A percentile compares a stretch with the other conserved stretches of the same genome.
These are phyloP conservation scores for Xiphophorus hellerii DNA, from an alignment of 2,113 vertebrate species.

Conservation along the genomic window DNA sequence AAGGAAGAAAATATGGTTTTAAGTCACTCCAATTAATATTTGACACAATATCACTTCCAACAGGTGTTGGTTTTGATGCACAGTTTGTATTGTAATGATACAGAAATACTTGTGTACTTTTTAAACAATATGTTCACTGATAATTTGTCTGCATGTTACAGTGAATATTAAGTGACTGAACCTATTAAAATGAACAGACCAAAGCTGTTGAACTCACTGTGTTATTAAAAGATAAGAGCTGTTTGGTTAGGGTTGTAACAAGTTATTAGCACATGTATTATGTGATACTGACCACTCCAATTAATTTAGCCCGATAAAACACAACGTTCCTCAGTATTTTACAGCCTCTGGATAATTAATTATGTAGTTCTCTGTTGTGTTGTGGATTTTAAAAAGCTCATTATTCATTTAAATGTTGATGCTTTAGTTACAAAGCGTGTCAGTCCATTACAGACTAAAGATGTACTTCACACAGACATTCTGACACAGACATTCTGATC, in stretches of 20 bases:
- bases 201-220: conserved; percentile 24
- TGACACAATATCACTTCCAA: no score
- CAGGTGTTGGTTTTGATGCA: no score
- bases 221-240: conserved; percentile 45
- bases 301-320: conserved; percentile 36
- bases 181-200: conserved; percentile 29
- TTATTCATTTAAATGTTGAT: conserved; percentile 2
- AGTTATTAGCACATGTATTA: conserved; percentile 35
- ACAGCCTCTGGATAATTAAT: conserved; percentile 20
- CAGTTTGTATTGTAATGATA: background rate
- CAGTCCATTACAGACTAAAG: conserved; percentile 6
- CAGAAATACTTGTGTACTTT: background rate
- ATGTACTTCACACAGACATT: background rate
- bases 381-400: background rate
- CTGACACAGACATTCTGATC: background rate
- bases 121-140: background rate
- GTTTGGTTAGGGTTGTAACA: conserved; percentile 30
- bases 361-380: conserved; percentile 9
- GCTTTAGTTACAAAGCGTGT: conserved; percentile 5
- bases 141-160: conserved; percentile 29
- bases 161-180: conserved; percentile 20
- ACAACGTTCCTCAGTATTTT: conserved; percentile 20
- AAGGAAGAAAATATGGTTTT: no score
- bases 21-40: no score
- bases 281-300: conserved; percentile 22